These are phyloP conservation scores for Epiblema foenella DNA, from an alignment of 2,888 invertebrate genomes.

Conservation along the genomic window DNA sequence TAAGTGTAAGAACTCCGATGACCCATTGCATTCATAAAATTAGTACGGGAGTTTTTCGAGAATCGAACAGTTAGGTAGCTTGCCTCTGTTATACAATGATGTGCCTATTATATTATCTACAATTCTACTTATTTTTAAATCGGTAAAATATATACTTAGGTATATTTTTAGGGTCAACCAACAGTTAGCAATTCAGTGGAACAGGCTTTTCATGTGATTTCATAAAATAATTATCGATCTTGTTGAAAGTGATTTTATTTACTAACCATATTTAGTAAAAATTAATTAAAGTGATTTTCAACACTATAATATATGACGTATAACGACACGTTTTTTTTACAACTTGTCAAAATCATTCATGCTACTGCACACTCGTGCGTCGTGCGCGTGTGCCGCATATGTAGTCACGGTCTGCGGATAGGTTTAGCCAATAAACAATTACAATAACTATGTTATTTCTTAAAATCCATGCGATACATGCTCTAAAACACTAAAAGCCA, in stretches of 20 bases:
- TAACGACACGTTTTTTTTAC: neutral
- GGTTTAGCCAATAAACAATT: neutral
- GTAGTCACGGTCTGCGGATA: neutral
- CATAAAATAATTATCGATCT: neutral
- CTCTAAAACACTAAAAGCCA: conserved; percentile 41
- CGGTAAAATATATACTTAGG: no score
- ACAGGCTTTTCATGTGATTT: neutral
- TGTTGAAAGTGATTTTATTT: no score
- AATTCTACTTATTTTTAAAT: no score
- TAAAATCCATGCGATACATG: conserved; percentile 43
- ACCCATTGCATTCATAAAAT: no score
- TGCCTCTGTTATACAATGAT: no score
- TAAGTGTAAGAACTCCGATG: no score
- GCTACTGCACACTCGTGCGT: no score
- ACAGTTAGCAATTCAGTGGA: neutral
- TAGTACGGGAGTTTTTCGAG: no score
- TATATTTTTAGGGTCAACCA: no score
- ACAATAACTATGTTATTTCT: neutral
- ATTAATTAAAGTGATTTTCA: neutral
- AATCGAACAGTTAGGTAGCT: no score
- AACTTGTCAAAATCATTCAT: neutral
- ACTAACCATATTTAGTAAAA: neutral
- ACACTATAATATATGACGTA: neutral
- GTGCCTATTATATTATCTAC: no score
- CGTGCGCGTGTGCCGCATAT: neutral